These are phyloP conservation scores for Bostrychus sinensis DNA, from an alignment of 2,113 vertebrate species.

Conservation along the genomic window DNA sequence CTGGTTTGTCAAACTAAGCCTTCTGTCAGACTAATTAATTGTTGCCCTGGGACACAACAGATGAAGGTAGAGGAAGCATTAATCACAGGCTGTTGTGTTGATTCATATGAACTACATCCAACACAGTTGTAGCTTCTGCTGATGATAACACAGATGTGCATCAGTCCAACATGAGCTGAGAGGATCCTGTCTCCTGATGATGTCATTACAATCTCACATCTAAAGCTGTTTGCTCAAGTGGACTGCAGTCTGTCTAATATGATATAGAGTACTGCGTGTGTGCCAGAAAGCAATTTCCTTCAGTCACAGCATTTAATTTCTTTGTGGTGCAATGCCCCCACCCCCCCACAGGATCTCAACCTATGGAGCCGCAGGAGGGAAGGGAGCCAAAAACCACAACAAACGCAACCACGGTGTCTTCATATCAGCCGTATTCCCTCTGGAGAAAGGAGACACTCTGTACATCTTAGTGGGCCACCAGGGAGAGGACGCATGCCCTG, in stretches of 20 bases:
- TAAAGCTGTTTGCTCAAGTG: background rate
- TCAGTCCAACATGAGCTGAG: background rate
- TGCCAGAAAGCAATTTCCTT: conserved; percentile 18
- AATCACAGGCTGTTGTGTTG: conserved; percentile 6
- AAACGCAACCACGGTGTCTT: conserved; percentile 88
- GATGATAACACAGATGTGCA: background rate
- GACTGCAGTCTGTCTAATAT: background rate
- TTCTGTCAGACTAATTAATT: conserved; percentile 21
- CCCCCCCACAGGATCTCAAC: conserved; percentile 86
- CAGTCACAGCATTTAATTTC: conserved; percentile 16
- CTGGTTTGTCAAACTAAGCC: conserved; percentile 20
- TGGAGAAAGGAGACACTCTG: conserved; percentile 85
- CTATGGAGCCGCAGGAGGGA: conserved; percentile 88
- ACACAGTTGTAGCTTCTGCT: background rate
- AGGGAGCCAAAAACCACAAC: conserved; percentile 91
- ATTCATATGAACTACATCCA: background rate
- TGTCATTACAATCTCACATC: background rate
- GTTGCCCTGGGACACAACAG: conserved; percentile 20
- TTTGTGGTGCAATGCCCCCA: conserved; percentile 11
- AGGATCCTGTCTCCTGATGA: conserved; percentile 2
- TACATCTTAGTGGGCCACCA: conserved; percentile 91
- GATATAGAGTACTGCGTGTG: background rate
- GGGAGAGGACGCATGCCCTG: conserved; percentile 89
- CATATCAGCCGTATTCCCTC: conserved; percentile 86
- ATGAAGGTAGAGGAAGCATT: conserved; percentile 1